These are phyloP conservation scores for Ceratina calcarata DNA, from an alignment of 1,140 invertebrate genomes.

Conservation along the genomic window DNA sequence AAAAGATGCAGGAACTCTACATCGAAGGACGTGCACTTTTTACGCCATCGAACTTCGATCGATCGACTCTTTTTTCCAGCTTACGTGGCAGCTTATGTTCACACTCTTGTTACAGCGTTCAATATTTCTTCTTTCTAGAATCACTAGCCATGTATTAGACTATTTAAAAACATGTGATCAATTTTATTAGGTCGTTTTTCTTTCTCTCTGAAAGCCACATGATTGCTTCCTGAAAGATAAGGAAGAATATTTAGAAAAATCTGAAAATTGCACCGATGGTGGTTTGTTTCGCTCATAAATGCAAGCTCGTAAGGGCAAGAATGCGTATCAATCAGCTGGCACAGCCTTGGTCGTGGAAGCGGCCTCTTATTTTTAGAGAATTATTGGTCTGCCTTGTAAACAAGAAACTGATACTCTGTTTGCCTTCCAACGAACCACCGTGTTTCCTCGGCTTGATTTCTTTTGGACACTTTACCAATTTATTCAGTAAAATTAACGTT, in stretches of 20 bases:
- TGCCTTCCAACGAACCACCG: background rate
- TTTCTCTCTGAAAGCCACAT: no score
- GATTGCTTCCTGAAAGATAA: no score
- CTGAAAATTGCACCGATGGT: background rate
- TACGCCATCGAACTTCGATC: background rate
- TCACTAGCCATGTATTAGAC: no score
- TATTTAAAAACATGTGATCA: no score
- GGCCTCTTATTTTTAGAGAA: slow-evolving; percentile 38
- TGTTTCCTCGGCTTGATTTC: background rate
- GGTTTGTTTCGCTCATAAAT: background rate
- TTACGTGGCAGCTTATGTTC: background rate
- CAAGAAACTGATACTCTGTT: slow-evolving; percentile 30
- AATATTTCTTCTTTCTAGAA: no score
- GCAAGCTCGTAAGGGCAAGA: background rate
- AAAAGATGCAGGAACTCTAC: background rate
- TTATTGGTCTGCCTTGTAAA: slow-evolving; percentile 29
- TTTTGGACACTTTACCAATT: background rate
- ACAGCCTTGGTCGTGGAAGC: slow-evolving; percentile 16
- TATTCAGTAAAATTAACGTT: background rate
- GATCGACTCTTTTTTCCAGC: background rate
- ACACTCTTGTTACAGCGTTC: background rate
- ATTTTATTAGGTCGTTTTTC: no score
- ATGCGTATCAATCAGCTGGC: slow-evolving; percentile 3
- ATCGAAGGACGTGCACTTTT: slow-evolving; percentile 1
- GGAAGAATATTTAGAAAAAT: no score